Base-by-base conservation (phyloP, 2,888 invertebrate genomes). In the Drosophila austrosaltans region DNA sequence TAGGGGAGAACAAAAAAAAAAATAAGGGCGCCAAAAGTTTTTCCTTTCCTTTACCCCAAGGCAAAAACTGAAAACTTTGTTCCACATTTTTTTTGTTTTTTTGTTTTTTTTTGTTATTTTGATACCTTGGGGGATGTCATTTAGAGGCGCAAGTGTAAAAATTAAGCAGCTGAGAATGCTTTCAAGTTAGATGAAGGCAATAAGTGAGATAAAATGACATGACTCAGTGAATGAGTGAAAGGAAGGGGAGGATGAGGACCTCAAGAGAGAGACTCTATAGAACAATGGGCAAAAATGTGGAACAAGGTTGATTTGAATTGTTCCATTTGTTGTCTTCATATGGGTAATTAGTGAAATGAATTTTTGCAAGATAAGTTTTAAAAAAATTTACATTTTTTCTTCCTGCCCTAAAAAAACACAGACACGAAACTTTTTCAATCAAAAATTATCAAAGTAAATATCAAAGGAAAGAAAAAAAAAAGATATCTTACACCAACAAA, bases 361-460 rank as follows among this genome's bases (percentile, higher is more conserved):
- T 3, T 12, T 12, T 39, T 39, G 20, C 28, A 20, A 36, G 66
- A 66, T 56, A 57, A 42, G 57, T 40, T 53, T 42, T 36, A 71
- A 30, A 53, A 12, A 25, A 62, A 56, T 65, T 40, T 16, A 6
- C n/a, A 59, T 10, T 59, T 59, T 20, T 12, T 59, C 20, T 12
- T 1, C 2, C 10, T 22, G 16, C 16, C 16, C 58, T 4, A 6
- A 5, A 5, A 30, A 67, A 74, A 39, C 42, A 32, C 39, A 57
- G 53, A 20, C 28, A 48, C 6, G 48, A 82, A 82, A 85, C 82
- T 83, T 83, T 83, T 82, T 82, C 78, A 87, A 82, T 87, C 85
- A 76, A 79, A 82, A 82, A 85, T 82, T 83, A 83, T 87, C 87
- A 82, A 82, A 85, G 82, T 76, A 77, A 82, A 87, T 79, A 82